phyloP scores from a whole-genome alignment of 2,888 invertebrate genomes.

The Dione vanillae region DNA sequence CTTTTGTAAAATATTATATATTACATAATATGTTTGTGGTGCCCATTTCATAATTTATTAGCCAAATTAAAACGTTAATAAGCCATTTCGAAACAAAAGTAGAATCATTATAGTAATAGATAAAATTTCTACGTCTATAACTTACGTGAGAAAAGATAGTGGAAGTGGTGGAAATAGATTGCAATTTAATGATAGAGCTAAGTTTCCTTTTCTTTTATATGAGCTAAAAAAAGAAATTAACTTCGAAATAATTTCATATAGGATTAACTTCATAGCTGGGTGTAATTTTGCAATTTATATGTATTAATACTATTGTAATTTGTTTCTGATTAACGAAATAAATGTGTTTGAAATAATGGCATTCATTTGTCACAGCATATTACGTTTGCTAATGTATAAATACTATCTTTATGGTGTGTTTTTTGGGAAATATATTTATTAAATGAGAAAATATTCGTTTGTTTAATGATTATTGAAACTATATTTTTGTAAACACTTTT shows the following conservation, averaged over 20 bases:
- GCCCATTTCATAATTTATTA: background rate
- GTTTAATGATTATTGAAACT: too few relatives aligned
- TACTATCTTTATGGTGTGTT: background rate
- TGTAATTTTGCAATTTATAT: background rate
- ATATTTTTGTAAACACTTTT: too few relatives aligned
- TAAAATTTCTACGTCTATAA: background rate
- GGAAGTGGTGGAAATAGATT: too few relatives aligned
- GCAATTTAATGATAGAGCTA: too few relatives aligned
- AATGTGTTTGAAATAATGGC: background rate
- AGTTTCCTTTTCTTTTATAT: background rate
- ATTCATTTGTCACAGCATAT: background rate
- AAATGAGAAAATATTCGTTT: too few relatives aligned
- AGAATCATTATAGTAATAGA: background rate
- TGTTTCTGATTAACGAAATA: background rate
- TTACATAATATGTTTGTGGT: too few relatives aligned
- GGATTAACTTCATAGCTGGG: background rate
- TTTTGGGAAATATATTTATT: background rate
- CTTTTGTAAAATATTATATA: too few relatives aligned
- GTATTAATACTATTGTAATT: slow-evolving; percentile 1
- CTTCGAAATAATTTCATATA: background rate
- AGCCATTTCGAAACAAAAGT: background rate
- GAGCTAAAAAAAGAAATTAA: background rate
- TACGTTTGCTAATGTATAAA: background rate
- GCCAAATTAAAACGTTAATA: background rate
- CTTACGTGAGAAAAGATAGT: too few relatives aligned